Evolutionary conservation across 2,888 invertebrate genomes (phyloP).

Genomic region (Drosophila mimetica): DNA sequence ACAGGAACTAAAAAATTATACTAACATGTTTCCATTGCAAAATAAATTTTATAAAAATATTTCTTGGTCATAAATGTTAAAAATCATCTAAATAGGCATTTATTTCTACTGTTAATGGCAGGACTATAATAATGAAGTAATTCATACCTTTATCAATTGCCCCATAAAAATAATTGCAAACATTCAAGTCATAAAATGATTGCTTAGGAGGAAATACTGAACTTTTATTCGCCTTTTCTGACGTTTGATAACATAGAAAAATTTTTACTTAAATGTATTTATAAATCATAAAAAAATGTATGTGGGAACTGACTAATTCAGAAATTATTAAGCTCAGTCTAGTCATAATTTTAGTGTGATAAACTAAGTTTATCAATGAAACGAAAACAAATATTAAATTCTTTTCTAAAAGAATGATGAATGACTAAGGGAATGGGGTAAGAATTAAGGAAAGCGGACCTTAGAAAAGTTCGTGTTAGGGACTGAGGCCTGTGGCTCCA

Average conservation of each 20-base stretch:
- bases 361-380: background rate
- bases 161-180: background rate
- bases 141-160: too few species aligned
- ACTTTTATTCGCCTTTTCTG: too few species aligned
- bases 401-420: background rate
- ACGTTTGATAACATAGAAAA: too few species aligned
- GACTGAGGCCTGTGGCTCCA: constrained; percentile 35
- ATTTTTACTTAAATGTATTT: too few species aligned
- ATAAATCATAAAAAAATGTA: too few species aligned
- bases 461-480: constrained; percentile 7
- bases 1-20: background rate
- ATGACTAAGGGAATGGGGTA: background rate
- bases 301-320: background rate
- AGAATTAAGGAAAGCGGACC: background rate
- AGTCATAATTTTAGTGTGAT: background rate
- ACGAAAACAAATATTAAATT: background rate
- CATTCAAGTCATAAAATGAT: background rate
- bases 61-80: too few species aligned
- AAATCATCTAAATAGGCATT: too few species aligned
- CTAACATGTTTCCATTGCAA: too few species aligned
- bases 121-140: too few species aligned
- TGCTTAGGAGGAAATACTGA: too few species aligned
- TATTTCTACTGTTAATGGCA: too few species aligned
- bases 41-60: too few species aligned
- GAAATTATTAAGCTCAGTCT: background rate